A percentile compares a stretch with the other conserved stretches of the same genome.
Conservation (phyloP, 2,888 invertebrate species). For the Mantis religiosa region DNA sequence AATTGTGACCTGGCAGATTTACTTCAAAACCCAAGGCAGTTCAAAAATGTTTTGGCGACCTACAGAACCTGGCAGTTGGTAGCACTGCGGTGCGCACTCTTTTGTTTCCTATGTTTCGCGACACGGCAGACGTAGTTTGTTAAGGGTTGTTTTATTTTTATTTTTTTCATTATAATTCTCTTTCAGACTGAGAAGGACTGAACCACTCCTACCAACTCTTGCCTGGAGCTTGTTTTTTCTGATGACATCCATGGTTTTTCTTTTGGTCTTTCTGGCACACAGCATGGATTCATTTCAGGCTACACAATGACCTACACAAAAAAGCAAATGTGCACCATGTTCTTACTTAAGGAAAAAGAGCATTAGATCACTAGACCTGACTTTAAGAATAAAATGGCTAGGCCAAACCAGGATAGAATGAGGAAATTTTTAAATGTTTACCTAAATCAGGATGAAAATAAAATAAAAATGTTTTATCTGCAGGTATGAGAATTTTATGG, state of each 20-base stretch:
- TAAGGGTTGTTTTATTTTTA: background rate
- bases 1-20: background rate
- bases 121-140: background rate
- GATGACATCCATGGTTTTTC: background rate
- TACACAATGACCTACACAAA: background rate
- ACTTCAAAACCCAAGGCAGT: background rate
- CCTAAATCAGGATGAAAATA: background rate
- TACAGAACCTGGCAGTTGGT: background rate
- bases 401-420: background rate
- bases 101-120: background rate
- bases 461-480: background rate
- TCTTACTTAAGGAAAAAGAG: too few species aligned
- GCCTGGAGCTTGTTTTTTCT: background rate
- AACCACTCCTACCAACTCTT: background rate
- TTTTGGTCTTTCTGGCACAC: background rate
- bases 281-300: background rate
- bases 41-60: background rate
- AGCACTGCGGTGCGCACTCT: background rate
- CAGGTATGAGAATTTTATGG: too few species aligned
- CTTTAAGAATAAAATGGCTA: background rate
- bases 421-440: background rate
- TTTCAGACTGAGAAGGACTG: background rate
- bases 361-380: background rate
- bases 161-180: background rate
- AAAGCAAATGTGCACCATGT: background rate